Percentiles rank a stretch among this genome's conserved stretches.
Evolutionary conservation across 2,888 invertebrate genomes (phyloP).

Genomic region (Heliconius ismenius): DNA sequence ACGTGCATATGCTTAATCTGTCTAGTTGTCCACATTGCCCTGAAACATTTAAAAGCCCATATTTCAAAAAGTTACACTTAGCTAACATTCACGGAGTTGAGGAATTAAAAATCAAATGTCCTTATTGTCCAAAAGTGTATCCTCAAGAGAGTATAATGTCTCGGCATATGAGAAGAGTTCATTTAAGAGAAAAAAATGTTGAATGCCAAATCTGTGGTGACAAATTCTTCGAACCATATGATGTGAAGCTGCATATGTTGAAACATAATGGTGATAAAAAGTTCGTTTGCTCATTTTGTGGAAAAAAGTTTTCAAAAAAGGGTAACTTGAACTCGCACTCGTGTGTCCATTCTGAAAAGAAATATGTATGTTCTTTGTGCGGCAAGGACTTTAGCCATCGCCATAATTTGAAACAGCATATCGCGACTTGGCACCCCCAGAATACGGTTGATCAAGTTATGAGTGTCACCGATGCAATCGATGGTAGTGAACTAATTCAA

Average conservation of each 20-base stretch:
- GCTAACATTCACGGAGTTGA: constrained; percentile 73
- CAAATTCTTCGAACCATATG: constrained; percentile 72
- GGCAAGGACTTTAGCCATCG: constrained; percentile 77
- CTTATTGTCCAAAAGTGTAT: constrained; percentile 74
- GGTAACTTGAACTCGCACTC: constrained; percentile 83
- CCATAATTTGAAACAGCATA: constrained; percentile 65
- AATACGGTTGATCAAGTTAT: constrained; percentile 42
- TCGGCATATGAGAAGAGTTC: constrained; percentile 82
- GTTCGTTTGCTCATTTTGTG: constrained; percentile 82
- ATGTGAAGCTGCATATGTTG: constrained; percentile 76
- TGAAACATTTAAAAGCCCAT: constrained; percentile 73
- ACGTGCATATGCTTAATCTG: constrained; percentile 68
- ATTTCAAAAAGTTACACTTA: constrained; percentile 70
- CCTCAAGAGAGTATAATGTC: constrained; percentile 82
- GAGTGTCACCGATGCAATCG: constrained; percentile 50
- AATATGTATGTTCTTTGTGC: constrained; percentile 77
- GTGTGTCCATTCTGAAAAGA: constrained; percentile 81
- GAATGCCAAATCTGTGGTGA: constrained; percentile 75
- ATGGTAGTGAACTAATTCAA: constrained; percentile 56
- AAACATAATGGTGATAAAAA: constrained; percentile 81
- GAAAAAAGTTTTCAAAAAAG: constrained; percentile 82
- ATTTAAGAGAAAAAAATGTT: constrained; percentile 75
- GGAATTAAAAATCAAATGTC: constrained; percentile 74
- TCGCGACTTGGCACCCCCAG: constrained; percentile 57
- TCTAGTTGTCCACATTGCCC: constrained; percentile 71